A percentile compares a stretch with the other conserved stretches of the same genome.
Conservation (phyloP, 2,113 vertebrate species). For the Cyprinodon tularosa region DNA sequence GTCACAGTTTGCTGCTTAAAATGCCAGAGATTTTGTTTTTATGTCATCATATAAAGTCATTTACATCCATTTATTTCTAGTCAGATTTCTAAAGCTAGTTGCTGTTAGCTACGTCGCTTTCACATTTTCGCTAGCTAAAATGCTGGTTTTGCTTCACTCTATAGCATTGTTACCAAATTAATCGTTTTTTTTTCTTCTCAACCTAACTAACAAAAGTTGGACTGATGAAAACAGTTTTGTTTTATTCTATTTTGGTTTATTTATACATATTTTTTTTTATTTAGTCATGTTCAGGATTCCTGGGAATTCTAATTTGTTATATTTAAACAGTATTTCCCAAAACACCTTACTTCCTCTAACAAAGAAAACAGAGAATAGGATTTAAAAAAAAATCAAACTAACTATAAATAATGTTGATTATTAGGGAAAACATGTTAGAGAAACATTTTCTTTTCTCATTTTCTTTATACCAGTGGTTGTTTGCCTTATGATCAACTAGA, state of each 20-base stretch:
- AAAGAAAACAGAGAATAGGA: neutral
- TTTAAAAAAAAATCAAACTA: neutral
- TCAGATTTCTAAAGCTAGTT: neutral
- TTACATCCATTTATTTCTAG: neutral
- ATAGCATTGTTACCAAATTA: too few species aligned
- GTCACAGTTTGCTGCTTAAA: neutral
- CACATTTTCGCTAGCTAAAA: neutral
- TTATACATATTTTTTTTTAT: too few species aligned
- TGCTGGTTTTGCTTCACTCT: neutral
- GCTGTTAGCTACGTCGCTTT: too few species aligned
- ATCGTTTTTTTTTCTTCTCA: too few species aligned
- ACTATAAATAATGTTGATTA: neutral
- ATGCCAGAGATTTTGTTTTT: too few species aligned
- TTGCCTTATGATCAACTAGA: conserved; percentile 38
- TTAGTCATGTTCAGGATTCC: conserved; percentile 3
- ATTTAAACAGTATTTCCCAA: neutral
- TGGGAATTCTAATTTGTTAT: neutral
- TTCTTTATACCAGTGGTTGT: neutral
- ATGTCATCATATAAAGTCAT: too few species aligned
- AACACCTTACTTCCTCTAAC: neutral
- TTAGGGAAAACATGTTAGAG: neutral
- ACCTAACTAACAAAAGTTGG: too few species aligned
- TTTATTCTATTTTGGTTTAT: neutral
- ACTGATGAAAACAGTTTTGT: neutral
- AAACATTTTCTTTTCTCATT: conserved; percentile 8